Percentiles rank a stretch among this genome's conserved stretches.
phyloP scores from a whole-genome alignment of 92 coral and sea anemone species.

The Parazoanthus darwini region DNA sequence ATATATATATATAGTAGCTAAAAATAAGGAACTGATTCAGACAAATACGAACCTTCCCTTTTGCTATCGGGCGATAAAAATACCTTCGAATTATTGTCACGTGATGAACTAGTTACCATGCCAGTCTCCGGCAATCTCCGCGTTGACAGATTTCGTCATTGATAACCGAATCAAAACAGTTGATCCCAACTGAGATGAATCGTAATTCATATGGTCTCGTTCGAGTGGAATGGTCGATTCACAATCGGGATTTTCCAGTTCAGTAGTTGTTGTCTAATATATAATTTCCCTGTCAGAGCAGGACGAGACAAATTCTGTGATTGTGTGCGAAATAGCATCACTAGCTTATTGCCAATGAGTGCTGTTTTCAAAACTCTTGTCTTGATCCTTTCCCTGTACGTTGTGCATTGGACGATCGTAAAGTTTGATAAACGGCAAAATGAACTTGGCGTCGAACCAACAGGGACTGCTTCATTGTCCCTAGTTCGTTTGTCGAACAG shows the following conservation, averaged over 20 bases:
- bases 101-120: not conserved
- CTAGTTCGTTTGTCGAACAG: not conserved
- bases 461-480: not conserved
- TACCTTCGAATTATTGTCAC: not conserved
- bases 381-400: not conserved
- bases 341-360: not conserved
- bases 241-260: not conserved
- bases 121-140: not conserved
- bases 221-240: not conserved
- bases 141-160: not conserved
- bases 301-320: not conserved
- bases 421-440: slow-evolving; percentile 20
- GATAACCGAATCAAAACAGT: not conserved
- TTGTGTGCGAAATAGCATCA: not conserved
- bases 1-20: no score
- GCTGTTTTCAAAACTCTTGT: slow-evolving; percentile 9
- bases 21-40: no score
- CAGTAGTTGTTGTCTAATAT: not conserved
- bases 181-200: not conserved
- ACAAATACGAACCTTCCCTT: not conserved
- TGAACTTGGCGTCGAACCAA: not conserved
- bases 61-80: no score
- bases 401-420: slow-evolving; percentile 14
- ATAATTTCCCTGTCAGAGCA: not conserved
- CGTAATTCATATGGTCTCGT: not conserved